phyloP scores from a whole-genome alignment of 2,888 invertebrate species.

The Buathra laborator region DNA sequence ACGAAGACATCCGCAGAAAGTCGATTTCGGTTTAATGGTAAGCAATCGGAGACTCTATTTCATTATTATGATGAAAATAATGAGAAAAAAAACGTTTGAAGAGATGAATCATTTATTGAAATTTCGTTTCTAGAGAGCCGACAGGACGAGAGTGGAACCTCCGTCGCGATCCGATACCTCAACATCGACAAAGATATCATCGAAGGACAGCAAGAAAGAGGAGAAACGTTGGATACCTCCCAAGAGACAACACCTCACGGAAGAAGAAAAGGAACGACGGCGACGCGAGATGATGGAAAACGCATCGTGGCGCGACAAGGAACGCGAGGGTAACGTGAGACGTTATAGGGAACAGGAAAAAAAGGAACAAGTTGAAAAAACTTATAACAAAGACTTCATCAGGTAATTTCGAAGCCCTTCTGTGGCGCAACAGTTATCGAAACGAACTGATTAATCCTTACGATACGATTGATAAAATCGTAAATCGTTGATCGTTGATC shows the following conservation, averaged over 20 bases:
- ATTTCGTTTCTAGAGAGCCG: constrained; percentile 75
- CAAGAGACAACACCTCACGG: constrained; percentile 85
- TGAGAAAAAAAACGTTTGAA: not conserved
- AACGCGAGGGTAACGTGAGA: constrained; percentile 89
- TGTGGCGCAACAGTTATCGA: not conserved
- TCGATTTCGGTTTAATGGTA: constrained; percentile 77
- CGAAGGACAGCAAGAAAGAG: constrained; percentile 71
- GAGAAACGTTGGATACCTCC: constrained; percentile 76
- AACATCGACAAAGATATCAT: constrained; percentile 24
- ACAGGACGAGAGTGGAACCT: constrained; percentile 74
- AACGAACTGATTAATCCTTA: not conserved
- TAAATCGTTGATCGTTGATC: too few relatives aligned
- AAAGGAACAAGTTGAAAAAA: constrained; percentile 85
- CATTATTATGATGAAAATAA: not conserved
- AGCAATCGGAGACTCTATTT: constrained; percentile 5
- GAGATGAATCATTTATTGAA: constrained; percentile 19
- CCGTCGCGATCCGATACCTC: constrained; percentile 61
- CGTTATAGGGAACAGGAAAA: constrained; percentile 88
- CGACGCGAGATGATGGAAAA: constrained; percentile 94
- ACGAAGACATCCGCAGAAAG: constrained; percentile 48
- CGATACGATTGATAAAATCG: constrained; percentile 28
- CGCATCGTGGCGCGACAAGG: constrained; percentile 90
- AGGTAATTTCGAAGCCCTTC: constrained; percentile 76
- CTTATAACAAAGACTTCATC: constrained; percentile 85
- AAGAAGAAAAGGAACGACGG: constrained; percentile 90